These are phyloP conservation scores for Morelia viridis DNA, from an alignment of 2,797 vertebrate species.

Conservation along the genomic window DNA sequence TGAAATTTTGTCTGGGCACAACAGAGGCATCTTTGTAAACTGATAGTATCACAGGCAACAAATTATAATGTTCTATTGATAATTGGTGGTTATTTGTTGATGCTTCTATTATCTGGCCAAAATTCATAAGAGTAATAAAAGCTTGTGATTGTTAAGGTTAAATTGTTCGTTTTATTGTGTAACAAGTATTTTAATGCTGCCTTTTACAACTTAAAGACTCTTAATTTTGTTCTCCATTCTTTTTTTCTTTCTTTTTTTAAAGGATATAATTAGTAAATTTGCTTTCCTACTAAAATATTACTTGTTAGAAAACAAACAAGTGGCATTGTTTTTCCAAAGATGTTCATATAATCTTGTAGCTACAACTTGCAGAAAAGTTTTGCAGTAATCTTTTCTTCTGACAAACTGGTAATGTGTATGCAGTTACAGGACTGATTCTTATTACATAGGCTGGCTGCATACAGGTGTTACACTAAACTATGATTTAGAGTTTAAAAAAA, in stretches of 20 bases:
- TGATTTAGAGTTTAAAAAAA: neutral
- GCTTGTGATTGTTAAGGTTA: slow-evolving; percentile 72
- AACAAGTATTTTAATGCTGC: slow-evolving; percentile 69
- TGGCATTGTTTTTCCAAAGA: slow-evolving; percentile 60
- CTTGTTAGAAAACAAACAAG: slow-evolving; percentile 64
- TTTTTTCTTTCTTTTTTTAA: slow-evolving; percentile 49
- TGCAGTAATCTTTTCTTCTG: slow-evolving; percentile 8
- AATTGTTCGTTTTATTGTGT: slow-evolving; percentile 68
- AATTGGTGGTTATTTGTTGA: slow-evolving; percentile 71
- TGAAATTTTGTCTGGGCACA: slow-evolving; percentile 68
- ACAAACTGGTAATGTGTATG: slow-evolving; percentile 2
- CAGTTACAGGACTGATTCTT: neutral
- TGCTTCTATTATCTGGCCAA: slow-evolving; percentile 71
- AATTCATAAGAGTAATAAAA: slow-evolving; percentile 72
- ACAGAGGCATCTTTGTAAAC: slow-evolving; percentile 62
- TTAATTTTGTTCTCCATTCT: slow-evolving; percentile 64
- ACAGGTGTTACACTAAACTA: neutral
- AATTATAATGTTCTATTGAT: slow-evolving; percentile 73
- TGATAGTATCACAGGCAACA: slow-evolving; percentile 67
- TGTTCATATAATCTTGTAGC: slow-evolving; percentile 54
- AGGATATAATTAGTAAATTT: slow-evolving; percentile 75
- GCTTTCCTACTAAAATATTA: slow-evolving; percentile 71
- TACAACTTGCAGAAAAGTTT: slow-evolving; percentile 61
- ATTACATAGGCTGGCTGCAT: neutral
- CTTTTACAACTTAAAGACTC: slow-evolving; percentile 67